Conservation (phyloP, 2,888 invertebrate species). For the Caenorhabditis plicata region DNA sequence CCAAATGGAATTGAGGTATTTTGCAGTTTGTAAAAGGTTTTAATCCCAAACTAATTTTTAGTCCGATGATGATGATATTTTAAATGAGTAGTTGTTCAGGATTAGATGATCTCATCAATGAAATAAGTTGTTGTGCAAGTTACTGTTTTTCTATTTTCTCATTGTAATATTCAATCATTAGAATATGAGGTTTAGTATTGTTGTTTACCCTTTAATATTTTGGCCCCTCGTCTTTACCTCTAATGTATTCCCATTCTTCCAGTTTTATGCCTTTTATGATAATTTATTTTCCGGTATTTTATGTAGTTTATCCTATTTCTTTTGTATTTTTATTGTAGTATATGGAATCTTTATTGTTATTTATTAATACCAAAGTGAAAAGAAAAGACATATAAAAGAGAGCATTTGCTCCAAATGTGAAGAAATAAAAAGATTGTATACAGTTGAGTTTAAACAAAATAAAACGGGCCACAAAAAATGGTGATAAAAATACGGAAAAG, state of each 20-base stretch:
- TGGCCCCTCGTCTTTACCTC: neutral
- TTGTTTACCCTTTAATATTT: no score
- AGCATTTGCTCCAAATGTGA: slow-evolving; percentile 17
- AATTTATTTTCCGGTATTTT: neutral
- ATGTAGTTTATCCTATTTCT: neutral
- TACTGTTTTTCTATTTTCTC: no score
- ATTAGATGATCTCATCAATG: no score
- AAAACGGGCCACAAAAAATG: slow-evolving; percentile 19
- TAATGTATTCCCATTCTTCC: neutral
- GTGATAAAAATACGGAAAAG: no score
- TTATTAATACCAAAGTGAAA: neutral
- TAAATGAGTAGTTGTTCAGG: slow-evolving; percentile 26
- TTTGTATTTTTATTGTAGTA: slow-evolving; percentile 1
- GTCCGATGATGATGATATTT: slow-evolving; percentile 28
- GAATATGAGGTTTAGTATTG: no score
- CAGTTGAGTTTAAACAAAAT: no score
- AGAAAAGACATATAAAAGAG: slow-evolving; percentile 16
- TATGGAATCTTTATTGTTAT: no score
- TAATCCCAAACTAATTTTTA: slow-evolving; percentile 6
- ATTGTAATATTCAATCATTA: no score
- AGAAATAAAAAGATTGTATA: slow-evolving; percentile 19
- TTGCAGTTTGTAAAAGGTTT: neutral
- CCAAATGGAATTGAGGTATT: slow-evolving; percentile 18
- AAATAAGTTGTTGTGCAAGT: no score
- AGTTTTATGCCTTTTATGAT: neutral